Percentiles rank a stretch among this genome's conserved stretches.
phyloP scores from a whole-genome alignment of 2,797 vertebrate genomes.

The Salmo trutta region DNA sequence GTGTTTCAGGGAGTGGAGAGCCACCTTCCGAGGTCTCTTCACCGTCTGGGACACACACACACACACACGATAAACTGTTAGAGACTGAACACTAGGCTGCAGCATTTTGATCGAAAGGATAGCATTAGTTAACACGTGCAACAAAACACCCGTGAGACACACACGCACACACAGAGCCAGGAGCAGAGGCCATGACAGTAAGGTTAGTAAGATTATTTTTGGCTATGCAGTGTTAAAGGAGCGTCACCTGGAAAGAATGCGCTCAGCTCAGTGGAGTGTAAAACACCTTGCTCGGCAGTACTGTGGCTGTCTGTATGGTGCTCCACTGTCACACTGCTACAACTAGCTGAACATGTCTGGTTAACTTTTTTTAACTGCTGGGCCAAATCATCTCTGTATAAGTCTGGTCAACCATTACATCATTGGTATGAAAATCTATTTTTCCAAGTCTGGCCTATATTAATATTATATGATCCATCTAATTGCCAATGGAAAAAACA shows the following conservation, averaged over 20 bases:
- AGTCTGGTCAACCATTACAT: not conserved
- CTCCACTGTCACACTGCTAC: no score
- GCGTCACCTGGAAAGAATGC: not conserved
- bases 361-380: not conserved
- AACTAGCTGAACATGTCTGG: no score
- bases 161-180: not conserved
- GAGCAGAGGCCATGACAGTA: no score
- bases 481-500: no score
- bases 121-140: not conserved
- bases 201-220: not conserved
- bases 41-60: slow-evolving; percentile 76
- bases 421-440: not conserved
- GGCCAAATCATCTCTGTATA: not conserved
- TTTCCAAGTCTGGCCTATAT: no score
- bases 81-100: not conserved
- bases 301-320: no score
- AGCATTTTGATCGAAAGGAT: not conserved
- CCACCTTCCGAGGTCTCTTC: slow-evolving; percentile 86
- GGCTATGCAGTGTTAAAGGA: not conserved
- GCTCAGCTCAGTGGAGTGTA: not conserved
- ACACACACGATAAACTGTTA: not conserved
- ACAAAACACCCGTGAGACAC: not conserved
- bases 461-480: no score
- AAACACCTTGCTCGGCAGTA: not conserved
- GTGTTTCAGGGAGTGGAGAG: slow-evolving; percentile 67